These are phyloP conservation scores for Bujurquina vittata DNA, from an alignment of 2,113 vertebrate species.

Conservation along the genomic window DNA sequence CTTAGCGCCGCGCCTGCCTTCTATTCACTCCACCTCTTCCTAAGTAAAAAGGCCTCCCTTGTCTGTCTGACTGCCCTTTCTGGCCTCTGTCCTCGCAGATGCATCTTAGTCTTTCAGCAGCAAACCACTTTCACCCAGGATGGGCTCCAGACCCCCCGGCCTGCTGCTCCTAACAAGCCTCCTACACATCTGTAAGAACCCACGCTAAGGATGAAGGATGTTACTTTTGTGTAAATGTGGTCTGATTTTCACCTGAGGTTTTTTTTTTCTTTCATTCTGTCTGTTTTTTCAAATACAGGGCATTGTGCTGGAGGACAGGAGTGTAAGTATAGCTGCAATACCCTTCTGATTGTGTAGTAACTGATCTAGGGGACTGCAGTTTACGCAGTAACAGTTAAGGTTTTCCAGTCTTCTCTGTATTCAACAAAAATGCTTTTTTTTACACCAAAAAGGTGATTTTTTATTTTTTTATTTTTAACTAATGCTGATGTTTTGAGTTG, in stretches of 20 bases:
- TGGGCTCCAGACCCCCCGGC: conserved; percentile 57
- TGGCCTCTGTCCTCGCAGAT: conserved; percentile 18
- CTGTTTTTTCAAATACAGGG: conserved; percentile 33
- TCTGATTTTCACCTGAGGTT: conserved; percentile 24
- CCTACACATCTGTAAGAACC: conserved; percentile 62
- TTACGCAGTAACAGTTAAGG: conserved; percentile 10
- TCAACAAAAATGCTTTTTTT: background rate
- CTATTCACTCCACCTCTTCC: conserved; percentile 51
- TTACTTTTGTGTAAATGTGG: background rate
- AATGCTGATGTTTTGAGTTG: conserved; percentile 15
- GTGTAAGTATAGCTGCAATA: conserved; percentile 63
- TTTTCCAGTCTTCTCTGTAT: conserved; percentile 1
- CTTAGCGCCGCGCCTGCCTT: background rate
- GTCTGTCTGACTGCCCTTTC: conserved; percentile 5
- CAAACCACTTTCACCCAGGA: conserved; percentile 44
- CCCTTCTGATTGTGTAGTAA: background rate
- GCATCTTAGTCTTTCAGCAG: conserved; percentile 11
- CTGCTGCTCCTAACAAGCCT: conserved; percentile 47
- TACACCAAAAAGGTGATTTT: background rate
- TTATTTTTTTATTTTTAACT: too few species aligned
- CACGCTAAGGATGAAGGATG: background rate
- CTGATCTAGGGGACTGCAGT: background rate
- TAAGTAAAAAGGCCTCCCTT: conserved; percentile 41
- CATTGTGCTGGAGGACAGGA: conserved; percentile 32
- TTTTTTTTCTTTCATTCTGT: background rate